Evolutionary conservation across 2,888 invertebrate genomes (phyloP), one percentile per base, ranked within the genome.

Genomic region (Petrolisthes manimaculis): DNA sequence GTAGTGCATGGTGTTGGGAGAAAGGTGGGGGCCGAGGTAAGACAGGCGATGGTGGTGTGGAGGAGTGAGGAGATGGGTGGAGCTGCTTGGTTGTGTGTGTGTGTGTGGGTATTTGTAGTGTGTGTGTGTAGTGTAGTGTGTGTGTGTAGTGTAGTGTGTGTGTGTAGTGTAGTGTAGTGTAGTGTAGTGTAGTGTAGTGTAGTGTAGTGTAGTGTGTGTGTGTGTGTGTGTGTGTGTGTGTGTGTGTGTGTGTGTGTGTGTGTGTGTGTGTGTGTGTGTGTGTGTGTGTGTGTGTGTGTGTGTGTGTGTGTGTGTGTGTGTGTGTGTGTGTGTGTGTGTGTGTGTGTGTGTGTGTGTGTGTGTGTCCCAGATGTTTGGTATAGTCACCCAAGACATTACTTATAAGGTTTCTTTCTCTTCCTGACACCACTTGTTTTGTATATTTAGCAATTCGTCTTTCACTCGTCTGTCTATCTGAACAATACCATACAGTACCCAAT

Each of bases 321-420:
- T n/a, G 77, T 77, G 77, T 37, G 77, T 77, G 77, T 77, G 77
- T 77, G 77, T 77, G 77, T 77, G 54, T 77, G 77, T 77, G 77
- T 77, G 77, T 77, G 77, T 77, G 77, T 37, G 37, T 77, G 1
- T 37, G 37, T 77, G 77, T 77, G 1, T 74, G 74, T 18, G 74
- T 74, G 74, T n/a, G n/a, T n/a, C n/a, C 5, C 24, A 12, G 5
- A n/a, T 18, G 6, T 8, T 21, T 74, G 74, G 6, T 74, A 6
- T 74, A 12, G 74, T 74, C n/a, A 74, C n/a, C 6, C 9, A 71
- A 71, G 71, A n/a, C 61, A n/a, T 12, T 8, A n/a, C n/a, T 12
- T 71, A 37, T 78, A 37, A 5, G 51, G 78, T 51, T 53, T 53
- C 78, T 51, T 78, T 78, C 5, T 51, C 37, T 37, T 9, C 78